A percentile compares a stretch with the other conserved stretches of the same genome.
Conservation (phyloP, 2,113 vertebrate genomes). For the Tragelaphus strepsiceros region DNA sequence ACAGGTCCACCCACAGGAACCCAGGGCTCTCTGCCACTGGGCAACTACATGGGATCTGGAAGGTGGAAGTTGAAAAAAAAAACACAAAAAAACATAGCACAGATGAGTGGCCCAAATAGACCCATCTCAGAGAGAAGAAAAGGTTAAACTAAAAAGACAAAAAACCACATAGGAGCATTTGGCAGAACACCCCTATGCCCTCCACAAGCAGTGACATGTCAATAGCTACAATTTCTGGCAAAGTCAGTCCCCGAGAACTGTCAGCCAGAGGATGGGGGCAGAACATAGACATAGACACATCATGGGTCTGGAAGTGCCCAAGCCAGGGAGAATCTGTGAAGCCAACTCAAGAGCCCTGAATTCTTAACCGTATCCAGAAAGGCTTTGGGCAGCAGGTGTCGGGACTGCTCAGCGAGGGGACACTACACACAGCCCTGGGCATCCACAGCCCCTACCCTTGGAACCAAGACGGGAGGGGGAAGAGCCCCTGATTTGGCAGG, state of each 20-base stretch:
- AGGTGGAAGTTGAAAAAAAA: too few species aligned
- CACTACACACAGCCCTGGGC: neutral
- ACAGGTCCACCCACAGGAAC: neutral
- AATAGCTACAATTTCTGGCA: neutral
- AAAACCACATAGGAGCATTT: neutral
- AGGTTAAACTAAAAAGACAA: neutral
- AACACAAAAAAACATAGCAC: neutral
- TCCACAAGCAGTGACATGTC: fast-evolving
- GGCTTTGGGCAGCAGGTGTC: neutral
- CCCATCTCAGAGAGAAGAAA: neutral
- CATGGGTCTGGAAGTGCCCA: neutral
- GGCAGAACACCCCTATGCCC: neutral
- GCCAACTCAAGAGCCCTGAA: neutral
- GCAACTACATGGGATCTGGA: neutral
- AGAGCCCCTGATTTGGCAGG: neutral
- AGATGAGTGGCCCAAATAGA: neutral
- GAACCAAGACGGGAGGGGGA: neutral
- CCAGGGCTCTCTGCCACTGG: neutral
- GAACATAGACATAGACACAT: neutral
- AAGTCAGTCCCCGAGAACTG: neutral
- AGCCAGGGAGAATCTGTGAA: neutral
- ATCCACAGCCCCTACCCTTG: neutral
- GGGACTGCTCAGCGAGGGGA: neutral
- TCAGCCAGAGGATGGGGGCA: neutral
- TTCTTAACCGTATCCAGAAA: neutral